A percentile compares a stretch with the other conserved stretches of the same genome.
These are phyloP conservation scores for Gila robusta DNA, from an alignment of 2,797 vertebrate species.

Conservation along the genomic window DNA sequence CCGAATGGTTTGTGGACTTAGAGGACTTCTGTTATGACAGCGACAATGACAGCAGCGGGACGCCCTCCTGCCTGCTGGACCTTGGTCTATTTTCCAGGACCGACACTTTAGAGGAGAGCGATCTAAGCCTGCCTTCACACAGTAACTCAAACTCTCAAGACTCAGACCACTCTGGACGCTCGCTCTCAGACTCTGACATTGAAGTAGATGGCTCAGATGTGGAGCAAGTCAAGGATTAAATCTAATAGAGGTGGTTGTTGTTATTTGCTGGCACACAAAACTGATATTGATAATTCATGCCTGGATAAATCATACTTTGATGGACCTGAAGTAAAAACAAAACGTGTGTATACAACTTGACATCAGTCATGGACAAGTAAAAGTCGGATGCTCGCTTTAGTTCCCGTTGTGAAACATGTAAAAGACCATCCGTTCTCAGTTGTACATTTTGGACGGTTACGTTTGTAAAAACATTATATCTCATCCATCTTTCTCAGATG, in stretches of 20 bases:
- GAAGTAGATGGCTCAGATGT: constrained; percentile 90
- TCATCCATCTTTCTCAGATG: neutral
- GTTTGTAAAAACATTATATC: neutral
- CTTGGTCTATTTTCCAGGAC: constrained; percentile 94
- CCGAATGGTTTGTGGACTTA: constrained; percentile 93
- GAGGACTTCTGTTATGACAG: constrained; percentile 90
- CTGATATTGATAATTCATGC: neutral
- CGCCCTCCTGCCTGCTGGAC: constrained; percentile 84
- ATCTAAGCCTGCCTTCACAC: constrained; percentile 81
- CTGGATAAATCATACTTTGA: constrained; percentile 5
- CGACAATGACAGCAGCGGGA: constrained; percentile 85
- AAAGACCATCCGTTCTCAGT: neutral
- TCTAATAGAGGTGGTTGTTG: neutral
- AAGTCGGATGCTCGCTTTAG: neutral
- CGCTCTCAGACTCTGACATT: constrained; percentile 93
- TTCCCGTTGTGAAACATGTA: neutral
- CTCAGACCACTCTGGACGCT: constrained; percentile 87
- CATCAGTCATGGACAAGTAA: neutral
- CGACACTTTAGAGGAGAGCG: constrained; percentile 90
- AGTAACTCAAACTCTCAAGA: constrained; percentile 81
- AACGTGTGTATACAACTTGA: neutral
- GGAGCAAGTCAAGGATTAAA: constrained; percentile 82
- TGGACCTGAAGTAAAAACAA: neutral
- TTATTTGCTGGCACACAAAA: neutral
- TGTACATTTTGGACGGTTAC: neutral